Evolutionary conservation across 2,888 invertebrate genomes (phyloP).

Genomic region (Acronicta alni): DNA sequence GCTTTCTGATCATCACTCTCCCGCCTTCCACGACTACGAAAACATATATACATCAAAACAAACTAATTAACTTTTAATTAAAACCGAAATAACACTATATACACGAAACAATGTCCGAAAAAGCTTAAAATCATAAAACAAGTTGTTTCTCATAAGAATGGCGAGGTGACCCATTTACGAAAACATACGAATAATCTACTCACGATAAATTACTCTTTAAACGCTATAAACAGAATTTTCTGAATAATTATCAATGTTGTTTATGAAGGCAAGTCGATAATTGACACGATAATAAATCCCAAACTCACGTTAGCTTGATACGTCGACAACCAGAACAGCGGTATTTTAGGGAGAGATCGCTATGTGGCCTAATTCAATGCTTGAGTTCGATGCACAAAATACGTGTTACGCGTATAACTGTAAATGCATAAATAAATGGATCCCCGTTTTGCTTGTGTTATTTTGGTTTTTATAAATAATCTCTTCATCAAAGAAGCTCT

Average conservation of each 20-base stretch:
- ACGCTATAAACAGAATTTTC: conserved; percentile 69
- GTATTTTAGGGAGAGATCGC: conserved; percentile 90
- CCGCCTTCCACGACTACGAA: conserved; percentile 80
- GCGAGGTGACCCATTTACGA: conserved; percentile 89
- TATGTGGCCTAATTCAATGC: conserved; percentile 90
- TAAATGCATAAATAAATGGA: conserved; percentile 85
- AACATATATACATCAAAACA: conserved; percentile 70
- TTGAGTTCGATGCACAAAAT: conserved; percentile 89
- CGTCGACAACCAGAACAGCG: conserved; percentile 90
- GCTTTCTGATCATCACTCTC: conserved; percentile 87
- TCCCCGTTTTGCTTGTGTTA: conserved; percentile 54
- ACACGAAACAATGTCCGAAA: conserved; percentile 55
- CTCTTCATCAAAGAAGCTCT: conserved; percentile 47
- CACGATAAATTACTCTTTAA: conserved; percentile 76
- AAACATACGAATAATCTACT: conserved; percentile 88
- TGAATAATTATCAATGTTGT: conserved; percentile 60
- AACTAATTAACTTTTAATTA: conserved; percentile 46
- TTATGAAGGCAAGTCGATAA: conserved; percentile 54
- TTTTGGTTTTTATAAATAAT: conserved; percentile 28
- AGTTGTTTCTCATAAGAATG: conserved; percentile 83
- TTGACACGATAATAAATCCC: conserved; percentile 69
- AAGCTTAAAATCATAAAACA: conserved; percentile 73
- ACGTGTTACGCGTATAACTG: conserved; percentile 89
- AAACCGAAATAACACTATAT: conserved; percentile 51
- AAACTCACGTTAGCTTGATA: conserved; percentile 88